phyloP scores from a whole-genome alignment of 1,140 invertebrate genomes.

The Diorhabda elongata region DNA sequence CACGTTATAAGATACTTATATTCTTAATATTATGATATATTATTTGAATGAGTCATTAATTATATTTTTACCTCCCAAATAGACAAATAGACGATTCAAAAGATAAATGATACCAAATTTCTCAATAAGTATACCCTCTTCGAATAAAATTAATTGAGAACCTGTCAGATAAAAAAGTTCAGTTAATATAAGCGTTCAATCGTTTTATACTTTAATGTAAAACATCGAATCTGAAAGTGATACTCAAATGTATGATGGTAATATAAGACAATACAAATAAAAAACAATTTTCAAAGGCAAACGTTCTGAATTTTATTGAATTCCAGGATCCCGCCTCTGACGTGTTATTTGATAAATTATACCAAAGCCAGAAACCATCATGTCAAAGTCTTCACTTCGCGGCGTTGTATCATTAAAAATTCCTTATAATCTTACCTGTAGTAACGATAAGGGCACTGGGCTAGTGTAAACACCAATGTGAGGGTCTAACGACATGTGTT shows the following conservation, averaged over 20 bases:
- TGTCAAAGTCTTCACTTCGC: background rate
- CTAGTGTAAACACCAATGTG: background rate
- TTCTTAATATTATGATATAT: background rate
- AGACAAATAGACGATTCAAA: background rate
- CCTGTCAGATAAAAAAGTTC: no score
- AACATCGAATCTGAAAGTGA: no score
- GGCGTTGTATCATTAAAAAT: background rate
- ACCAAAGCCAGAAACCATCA: background rate
- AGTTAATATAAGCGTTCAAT: no score
- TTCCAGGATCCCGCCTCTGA: background rate
- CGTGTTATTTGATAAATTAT: background rate
- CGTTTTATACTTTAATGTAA: no score
- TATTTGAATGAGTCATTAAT: background rate
- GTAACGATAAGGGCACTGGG: background rate
- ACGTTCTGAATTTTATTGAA: no score
- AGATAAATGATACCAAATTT: background rate
- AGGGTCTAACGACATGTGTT: background rate
- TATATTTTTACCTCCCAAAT: background rate
- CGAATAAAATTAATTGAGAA: no score
- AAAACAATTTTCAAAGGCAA: no score
- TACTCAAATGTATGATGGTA: no score
- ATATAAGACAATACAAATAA: no score
- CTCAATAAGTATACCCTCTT: conserved; percentile 2
- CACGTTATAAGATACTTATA: background rate
- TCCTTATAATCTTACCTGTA: background rate